phyloP scores from a whole-genome alignment of 1,140 invertebrate species.

The Temnothorax curvispinosus region DNA sequence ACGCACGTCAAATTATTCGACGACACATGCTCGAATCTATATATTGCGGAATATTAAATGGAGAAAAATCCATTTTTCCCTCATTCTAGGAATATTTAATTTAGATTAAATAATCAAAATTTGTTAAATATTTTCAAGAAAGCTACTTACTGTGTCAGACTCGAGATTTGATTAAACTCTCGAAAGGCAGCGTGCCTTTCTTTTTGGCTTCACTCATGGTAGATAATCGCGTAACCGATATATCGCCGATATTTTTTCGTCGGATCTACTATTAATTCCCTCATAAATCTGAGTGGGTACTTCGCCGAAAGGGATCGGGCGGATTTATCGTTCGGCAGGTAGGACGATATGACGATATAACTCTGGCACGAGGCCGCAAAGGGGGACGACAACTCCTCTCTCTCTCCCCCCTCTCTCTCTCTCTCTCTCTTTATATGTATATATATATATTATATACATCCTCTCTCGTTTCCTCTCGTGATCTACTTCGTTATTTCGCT shows the following conservation, averaged over 20 bases:
- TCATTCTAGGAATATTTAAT: background rate
- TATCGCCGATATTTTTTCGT: slow-evolving; percentile 69
- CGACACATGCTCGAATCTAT: background rate
- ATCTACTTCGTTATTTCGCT: slow-evolving; percentile 12
- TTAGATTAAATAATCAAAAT: background rate
- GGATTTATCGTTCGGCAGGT: slow-evolving; percentile 76
- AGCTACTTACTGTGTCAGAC: background rate
- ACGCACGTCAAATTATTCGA: slow-evolving; percentile 17
- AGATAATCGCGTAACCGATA: slow-evolving; percentile 60
- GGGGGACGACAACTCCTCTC: background rate
- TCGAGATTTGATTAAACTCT: slow-evolving; percentile 19
- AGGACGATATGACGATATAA: slow-evolving; percentile 77
- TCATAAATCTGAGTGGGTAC: slow-evolving; percentile 70
- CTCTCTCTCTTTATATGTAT: background rate
- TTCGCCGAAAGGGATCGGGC: slow-evolving; percentile 70
- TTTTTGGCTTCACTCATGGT: background rate
- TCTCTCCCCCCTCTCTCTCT: background rate
- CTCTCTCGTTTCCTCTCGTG: slow-evolving; percentile 8
- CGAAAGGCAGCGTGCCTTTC: background rate
- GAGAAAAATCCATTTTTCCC: background rate
- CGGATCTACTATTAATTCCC: slow-evolving; percentile 72
- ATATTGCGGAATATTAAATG: background rate
- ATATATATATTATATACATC: too few species aligned
- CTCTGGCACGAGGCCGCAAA: slow-evolving; percentile 69
- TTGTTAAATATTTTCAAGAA: background rate